Evolutionary conservation across 2,888 invertebrate species (phyloP).

Genomic region (Anthrax anthrax): DNA sequence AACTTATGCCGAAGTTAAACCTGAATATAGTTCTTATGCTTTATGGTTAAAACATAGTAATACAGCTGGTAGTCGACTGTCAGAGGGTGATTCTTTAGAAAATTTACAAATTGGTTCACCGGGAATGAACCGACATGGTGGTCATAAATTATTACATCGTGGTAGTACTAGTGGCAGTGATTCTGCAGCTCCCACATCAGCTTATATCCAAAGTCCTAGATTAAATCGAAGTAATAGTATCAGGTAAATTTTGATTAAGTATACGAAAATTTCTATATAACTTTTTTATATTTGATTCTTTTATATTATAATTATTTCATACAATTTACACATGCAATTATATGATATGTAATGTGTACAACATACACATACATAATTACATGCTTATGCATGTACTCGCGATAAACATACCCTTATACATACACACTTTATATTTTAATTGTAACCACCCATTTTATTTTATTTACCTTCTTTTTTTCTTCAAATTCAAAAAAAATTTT

Average conservation of each 20-base stretch:
- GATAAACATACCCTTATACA: too few relatives aligned
- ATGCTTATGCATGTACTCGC: too few relatives aligned
- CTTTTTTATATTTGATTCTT: slow-evolving; percentile 4
- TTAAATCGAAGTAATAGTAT: slow-evolving; percentile 85
- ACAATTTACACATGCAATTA: not conserved
- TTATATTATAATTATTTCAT: not conserved
- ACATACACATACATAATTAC: too few relatives aligned
- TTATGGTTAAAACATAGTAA: slow-evolving; percentile 81
- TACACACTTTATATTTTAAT: too few relatives aligned
- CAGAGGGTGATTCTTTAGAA: slow-evolving; percentile 84
- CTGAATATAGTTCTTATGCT: slow-evolving; percentile 70
- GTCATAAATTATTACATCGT: slow-evolving; percentile 32
- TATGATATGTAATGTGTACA: too few relatives aligned
- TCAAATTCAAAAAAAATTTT: too few relatives aligned
- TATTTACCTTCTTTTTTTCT: too few relatives aligned
- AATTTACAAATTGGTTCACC: slow-evolving; percentile 58
- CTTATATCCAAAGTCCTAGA: slow-evolving; percentile 43
- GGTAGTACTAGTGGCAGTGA: slow-evolving; percentile 21
- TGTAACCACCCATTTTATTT: too few relatives aligned
- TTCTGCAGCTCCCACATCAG: slow-evolving; percentile 20
- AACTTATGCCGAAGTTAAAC: slow-evolving; percentile 54
- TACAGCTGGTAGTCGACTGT: slow-evolving; percentile 60
- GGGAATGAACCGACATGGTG: slow-evolving; percentile 34
- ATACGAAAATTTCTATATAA: too few relatives aligned
- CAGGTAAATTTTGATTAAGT: slow-evolving; percentile 50